Base-by-base conservation (phyloP, 2,797 vertebrate genomes). In the Coracias cyanogaster region DNA sequence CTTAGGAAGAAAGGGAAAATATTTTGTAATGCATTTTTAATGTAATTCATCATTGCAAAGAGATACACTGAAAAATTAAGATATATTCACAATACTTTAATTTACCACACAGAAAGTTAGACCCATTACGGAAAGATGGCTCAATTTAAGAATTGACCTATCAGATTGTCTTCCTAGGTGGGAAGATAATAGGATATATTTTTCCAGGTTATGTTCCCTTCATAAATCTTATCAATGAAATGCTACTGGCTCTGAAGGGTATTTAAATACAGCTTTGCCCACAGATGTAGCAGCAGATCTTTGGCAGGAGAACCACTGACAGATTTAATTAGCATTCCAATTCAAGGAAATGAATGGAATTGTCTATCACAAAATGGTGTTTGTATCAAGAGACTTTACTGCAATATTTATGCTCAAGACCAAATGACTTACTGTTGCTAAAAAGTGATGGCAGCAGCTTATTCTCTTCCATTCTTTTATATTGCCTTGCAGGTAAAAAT, bases 1-100 rank as follows among this genome's bases (percentile, higher is more conserved):
- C 43, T 89, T 67, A 72, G 69, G 80, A 93, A 94, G 77, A 96
- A 91, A 95, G 33, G 52, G 41, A 80, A 81, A 90, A 88, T 86
- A 95, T 66, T 96, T 96, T 97, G 91, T 69, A 45, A 14, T 69
- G 69, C 49, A 92, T 95, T 97, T 97, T 97, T 81, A 96, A 82
- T 60, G 46, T 52, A 90, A 51, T 86, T 91, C 65, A 69, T 96
- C 78, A 73, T 25, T 90, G 64, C 78, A 62, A 82, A 94, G 71
- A 82, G 82, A 71, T 74, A 76, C 72, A 67, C 25, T 81, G 33
- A 45, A 85, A 92, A 20, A 29, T 78, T 86, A 89, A 96, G 61
- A 33, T 82, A 80, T 64, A 67, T 60, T 93, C 4, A 17, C 51
- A 83, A 72, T 29, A 41, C 49, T 95, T 96, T 87, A 55, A 76